These are phyloP conservation scores for Perognathus longimembris DNA, from an alignment of 2,113 vertebrate species.

Conservation along the genomic window DNA sequence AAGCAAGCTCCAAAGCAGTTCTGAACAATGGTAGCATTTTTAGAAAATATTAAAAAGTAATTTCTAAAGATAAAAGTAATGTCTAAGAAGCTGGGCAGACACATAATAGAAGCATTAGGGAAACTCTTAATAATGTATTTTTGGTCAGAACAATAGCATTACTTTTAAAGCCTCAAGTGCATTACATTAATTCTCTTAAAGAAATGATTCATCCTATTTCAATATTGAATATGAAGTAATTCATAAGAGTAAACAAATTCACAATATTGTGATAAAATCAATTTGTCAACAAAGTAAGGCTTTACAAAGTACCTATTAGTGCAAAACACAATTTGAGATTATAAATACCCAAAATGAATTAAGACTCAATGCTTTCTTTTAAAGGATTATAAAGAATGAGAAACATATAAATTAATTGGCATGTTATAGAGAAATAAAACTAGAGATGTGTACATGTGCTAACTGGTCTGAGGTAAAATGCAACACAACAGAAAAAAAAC, in stretches of 20 bases:
- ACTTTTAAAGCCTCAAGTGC: neutral
- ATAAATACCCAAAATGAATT: neutral
- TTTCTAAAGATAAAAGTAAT: neutral
- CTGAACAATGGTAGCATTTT: conserved; percentile 13
- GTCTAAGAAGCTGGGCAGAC: neutral
- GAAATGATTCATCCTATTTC: conserved; percentile 15
- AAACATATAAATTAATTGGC: neutral
- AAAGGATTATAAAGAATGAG: neutral
- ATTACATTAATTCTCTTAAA: neutral
- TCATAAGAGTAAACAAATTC: conserved; percentile 25
- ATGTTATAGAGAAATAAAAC: conserved; percentile 10
- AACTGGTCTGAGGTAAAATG: neutral
- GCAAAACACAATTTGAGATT: neutral
- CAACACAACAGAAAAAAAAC: neutral
- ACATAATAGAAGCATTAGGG: neutral
- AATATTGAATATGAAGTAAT: neutral
- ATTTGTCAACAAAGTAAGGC: neutral
- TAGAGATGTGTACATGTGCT: neutral
- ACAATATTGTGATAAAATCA: neutral
- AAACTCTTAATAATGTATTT: neutral
- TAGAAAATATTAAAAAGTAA: neutral
- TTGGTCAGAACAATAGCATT: neutral
- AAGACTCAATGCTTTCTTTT: neutral
- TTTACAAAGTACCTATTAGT: neutral
- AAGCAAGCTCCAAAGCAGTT: conserved; percentile 15